Conservation (phyloP, 2,797 vertebrate species). For the Silurus lanzhouensis region DNA sequence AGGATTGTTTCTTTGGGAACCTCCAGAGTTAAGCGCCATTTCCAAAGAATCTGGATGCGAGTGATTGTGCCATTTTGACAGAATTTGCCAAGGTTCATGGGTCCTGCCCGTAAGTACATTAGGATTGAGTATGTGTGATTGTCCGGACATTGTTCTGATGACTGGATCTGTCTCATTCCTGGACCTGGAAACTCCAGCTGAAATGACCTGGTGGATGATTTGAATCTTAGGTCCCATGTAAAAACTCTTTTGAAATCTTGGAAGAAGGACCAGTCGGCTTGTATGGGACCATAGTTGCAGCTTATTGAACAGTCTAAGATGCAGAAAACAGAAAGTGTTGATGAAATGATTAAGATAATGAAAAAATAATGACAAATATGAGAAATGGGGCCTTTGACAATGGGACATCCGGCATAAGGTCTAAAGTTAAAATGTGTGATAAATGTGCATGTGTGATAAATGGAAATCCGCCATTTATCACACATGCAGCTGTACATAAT, state of each 20-base stretch:
- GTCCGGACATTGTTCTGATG: conserved; percentile 74
- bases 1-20: conserved; percentile 62
- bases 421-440: not conserved
- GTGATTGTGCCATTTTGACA: conserved; percentile 71
- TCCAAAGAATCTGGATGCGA: conserved; percentile 62
- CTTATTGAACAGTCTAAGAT: conserved; percentile 66
- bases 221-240: conserved; percentile 79
- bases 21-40: conserved; percentile 63
- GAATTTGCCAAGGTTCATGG: conserved; percentile 65
- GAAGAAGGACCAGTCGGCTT: conserved; percentile 69
- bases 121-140: conserved; percentile 75
- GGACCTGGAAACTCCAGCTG: conserved; percentile 80
- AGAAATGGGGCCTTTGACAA: not conserved
- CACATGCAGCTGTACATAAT: not conserved
- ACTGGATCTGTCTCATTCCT: conserved; percentile 82
- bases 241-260: conserved; percentile 83
- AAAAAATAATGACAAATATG: not conserved
- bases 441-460: too few relatives aligned
- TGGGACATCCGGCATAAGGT: too few relatives aligned
- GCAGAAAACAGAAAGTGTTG: not conserved
- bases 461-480: not conserved
- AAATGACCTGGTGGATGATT: conserved; percentile 53
- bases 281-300: conserved; percentile 75
- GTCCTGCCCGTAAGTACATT: conserved; percentile 60
- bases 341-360: not conserved